phyloP scores from a whole-genome alignment of 2,888 invertebrate genomes.

The Brachycybe producta region DNA sequence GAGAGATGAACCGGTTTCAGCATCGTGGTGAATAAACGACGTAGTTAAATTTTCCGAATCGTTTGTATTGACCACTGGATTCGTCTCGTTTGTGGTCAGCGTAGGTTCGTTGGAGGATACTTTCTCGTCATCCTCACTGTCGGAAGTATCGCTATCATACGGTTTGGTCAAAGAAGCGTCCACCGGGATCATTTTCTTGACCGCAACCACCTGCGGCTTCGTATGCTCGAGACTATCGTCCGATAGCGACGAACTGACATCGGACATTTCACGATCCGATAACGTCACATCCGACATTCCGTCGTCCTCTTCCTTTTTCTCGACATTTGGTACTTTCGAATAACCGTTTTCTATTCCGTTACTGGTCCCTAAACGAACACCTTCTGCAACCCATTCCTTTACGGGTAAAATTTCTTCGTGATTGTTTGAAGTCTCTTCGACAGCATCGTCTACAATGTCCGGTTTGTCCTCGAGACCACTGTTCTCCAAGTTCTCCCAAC shows the following conservation, averaged over 20 bases:
- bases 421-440: background rate
- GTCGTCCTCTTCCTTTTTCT: background rate
- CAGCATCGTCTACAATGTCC: background rate
- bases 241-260: conserved; percentile 17
- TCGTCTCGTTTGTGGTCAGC: no score
- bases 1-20: conserved; percentile 9
- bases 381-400: background rate
- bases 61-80: no score
- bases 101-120: no score
- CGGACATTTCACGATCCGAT: conserved; percentile 11
- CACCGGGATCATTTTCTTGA: conserved; percentile 7
- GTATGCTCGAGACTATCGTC: conserved; percentile 19
- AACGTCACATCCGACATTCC: conserved; percentile 11
- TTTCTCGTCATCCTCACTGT: no score
- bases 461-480: background rate
- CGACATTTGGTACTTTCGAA: background rate
- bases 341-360: no score
- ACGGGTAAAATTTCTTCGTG: conserved; percentile 1
- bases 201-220: no score
- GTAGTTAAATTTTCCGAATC: background rate
- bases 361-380: no score
- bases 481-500: conserved; percentile 11
- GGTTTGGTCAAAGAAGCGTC: no score
- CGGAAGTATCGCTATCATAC: no score
- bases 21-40: conserved; percentile 5